phyloP scores from a whole-genome alignment of 2,888 invertebrate genomes.

The Maniola hyperantus region DNA sequence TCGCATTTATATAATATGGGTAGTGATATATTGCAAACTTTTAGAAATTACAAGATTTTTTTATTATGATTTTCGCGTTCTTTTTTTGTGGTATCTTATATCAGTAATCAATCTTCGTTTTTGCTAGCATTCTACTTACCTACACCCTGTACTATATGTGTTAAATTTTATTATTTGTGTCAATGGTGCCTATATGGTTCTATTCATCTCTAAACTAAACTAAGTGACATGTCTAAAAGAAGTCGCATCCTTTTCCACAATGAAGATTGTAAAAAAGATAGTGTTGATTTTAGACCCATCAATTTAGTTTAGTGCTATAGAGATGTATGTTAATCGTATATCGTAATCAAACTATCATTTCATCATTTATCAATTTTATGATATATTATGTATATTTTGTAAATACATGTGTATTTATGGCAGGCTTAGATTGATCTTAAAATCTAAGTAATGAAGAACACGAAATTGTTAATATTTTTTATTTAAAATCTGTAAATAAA shows the following conservation, averaged over 20 bases:
- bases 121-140: no score
- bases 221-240: neutral
- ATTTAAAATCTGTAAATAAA: constrained; percentile 25
- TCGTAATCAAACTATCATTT: neutral
- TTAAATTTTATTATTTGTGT: no score
- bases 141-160: no score
- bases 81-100: no score
- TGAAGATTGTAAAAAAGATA: neutral
- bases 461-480: constrained; percentile 8
- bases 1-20: no score
- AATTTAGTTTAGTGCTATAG: neutral
- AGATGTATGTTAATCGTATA: neutral
- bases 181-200: neutral
- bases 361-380: neutral
- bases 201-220: neutral
- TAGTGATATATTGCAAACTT: no score
- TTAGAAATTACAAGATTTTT: no score
- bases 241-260: neutral
- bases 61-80: no score
- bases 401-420: neutral
- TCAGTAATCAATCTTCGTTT: no score
- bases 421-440: neutral
- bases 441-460: neutral
- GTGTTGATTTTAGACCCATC: neutral
- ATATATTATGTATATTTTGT: neutral